These are phyloP conservation scores for Diplodus sargus DNA, from an alignment of 2,797 vertebrate species.

Conservation along the genomic window DNA sequence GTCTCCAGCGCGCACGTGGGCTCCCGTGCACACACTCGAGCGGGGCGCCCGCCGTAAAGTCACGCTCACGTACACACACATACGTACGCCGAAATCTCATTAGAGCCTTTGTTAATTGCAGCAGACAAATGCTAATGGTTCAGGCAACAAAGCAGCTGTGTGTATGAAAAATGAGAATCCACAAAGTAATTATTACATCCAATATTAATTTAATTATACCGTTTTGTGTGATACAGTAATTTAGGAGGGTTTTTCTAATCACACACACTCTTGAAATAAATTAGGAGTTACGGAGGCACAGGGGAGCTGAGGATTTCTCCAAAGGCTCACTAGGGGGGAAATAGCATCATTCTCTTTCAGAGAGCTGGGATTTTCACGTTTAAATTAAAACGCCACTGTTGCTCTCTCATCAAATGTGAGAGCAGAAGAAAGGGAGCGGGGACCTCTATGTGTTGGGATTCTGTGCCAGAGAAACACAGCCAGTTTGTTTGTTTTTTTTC, in stretches of 20 bases:
- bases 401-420: slow-evolving; percentile 72
- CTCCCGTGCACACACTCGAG: slow-evolving; percentile 35
- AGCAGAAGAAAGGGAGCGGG: slow-evolving; percentile 45
- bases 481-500: slow-evolving; percentile 16
- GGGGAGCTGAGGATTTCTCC: slow-evolving; percentile 78
- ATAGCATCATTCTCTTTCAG: slow-evolving; percentile 73
- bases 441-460: slow-evolving; percentile 36
- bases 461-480: slow-evolving; percentile 41
- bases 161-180: slow-evolving; percentile 88
- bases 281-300: slow-evolving; percentile 80
- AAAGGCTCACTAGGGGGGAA: slow-evolving; percentile 77
- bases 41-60: slow-evolving; percentile 43
- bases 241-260: slow-evolving; percentile 83
- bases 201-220: slow-evolving; percentile 91
- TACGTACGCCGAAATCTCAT: slow-evolving; percentile 89
- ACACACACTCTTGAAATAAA: slow-evolving; percentile 84
- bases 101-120: slow-evolving; percentile 94
- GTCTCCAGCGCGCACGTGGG: slow-evolving; percentile 35
- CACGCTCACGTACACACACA: slow-evolving; percentile 67
- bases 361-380: slow-evolving; percentile 77
- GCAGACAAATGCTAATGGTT: slow-evolving; percentile 93
- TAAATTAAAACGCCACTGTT: slow-evolving; percentile 76
- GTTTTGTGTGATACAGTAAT: slow-evolving; percentile 85
- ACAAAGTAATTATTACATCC: slow-evolving; percentile 90
- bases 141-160: slow-evolving; percentile 89